These are phyloP conservation scores for Leguminivora glycinivorella DNA, from an alignment of 1,140 invertebrate species.

Conservation along the genomic window DNA sequence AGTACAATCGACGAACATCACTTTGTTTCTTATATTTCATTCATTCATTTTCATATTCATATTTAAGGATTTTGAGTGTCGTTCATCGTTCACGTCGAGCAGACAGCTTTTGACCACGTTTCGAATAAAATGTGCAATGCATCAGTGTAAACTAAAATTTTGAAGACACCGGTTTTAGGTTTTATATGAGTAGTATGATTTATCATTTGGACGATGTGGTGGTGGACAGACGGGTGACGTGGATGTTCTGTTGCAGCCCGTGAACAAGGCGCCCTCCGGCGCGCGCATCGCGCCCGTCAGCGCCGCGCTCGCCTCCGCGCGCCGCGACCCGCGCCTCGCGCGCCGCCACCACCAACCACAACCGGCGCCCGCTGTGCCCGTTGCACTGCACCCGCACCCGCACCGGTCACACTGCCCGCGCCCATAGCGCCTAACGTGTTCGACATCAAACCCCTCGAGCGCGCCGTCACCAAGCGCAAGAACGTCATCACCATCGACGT, in stretches of 20 bases:
- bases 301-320: constrained; percentile 79
- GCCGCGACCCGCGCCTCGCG: constrained; percentile 60
- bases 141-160: too few relatives aligned
- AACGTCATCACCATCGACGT: constrained; percentile 73
- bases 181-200: background rate
- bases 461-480: constrained; percentile 62
- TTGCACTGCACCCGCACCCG: constrained; percentile 24
- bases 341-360: constrained; percentile 34
- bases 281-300: constrained; percentile 84
- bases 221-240: background rate
- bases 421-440: constrained; percentile 63
- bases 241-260: constrained; percentile 51
- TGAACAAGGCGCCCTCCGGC: constrained; percentile 53
- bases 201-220: background rate
- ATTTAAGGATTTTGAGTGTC: too few relatives aligned
- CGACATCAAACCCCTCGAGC: constrained; percentile 66
- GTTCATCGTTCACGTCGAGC: too few relatives aligned
- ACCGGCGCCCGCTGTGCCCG: constrained; percentile 15
- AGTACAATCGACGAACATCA: too few relatives aligned
- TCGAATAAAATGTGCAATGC: too few relatives aligned
- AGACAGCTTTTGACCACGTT: too few relatives aligned
- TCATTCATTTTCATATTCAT: too few relatives aligned
- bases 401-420: constrained; percentile 28
- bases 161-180: too few relatives aligned
- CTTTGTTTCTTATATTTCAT: too few relatives aligned